These are phyloP conservation scores for Neodiprion virginianus DNA, from an alignment of 1,140 invertebrate species.

Conservation along the genomic window DNA sequence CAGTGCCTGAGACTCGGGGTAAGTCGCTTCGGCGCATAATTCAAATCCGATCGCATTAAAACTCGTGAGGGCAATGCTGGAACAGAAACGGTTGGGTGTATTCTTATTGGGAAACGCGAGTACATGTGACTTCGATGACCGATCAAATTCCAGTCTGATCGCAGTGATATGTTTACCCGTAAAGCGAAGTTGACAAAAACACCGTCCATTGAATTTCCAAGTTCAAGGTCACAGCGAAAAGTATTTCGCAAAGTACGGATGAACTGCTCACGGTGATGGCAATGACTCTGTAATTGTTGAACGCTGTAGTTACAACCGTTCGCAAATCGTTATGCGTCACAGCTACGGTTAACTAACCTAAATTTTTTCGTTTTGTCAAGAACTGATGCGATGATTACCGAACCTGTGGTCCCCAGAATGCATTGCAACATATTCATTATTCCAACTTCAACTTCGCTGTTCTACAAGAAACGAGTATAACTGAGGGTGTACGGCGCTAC, in stretches of 20 bases:
- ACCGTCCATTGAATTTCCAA: constrained; percentile 65
- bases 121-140: too few species aligned
- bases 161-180: constrained; percentile 57
- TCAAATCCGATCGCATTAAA: constrained; percentile 79
- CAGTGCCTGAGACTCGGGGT: constrained; percentile 73
- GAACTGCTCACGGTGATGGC: too few species aligned
- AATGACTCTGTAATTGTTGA: too few species aligned
- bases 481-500: neutral
- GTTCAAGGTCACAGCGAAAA: too few species aligned
- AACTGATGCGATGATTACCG: constrained; percentile 71
- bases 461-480: constrained; percentile 38
- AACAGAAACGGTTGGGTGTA: neutral
- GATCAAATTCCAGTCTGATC: too few species aligned
- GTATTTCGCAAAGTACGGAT: too few species aligned
- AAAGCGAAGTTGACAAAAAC: constrained; percentile 66
- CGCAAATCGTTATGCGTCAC: constrained; percentile 41
- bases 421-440: constrained; percentile 70
- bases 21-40: constrained; percentile 78
- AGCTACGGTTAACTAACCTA: constrained; percentile 70
- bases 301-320: too few species aligned
- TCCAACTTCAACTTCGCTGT: constrained; percentile 62
- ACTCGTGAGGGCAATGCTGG: constrained; percentile 76
- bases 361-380: constrained; percentile 71
- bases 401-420: constrained; percentile 68
- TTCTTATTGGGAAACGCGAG: too few species aligned